Evolutionary conservation across 2,113 vertebrate species (phyloP), one percentile per base, ranked within the genome.

Genomic region (Anoura caudifer): DNA sequence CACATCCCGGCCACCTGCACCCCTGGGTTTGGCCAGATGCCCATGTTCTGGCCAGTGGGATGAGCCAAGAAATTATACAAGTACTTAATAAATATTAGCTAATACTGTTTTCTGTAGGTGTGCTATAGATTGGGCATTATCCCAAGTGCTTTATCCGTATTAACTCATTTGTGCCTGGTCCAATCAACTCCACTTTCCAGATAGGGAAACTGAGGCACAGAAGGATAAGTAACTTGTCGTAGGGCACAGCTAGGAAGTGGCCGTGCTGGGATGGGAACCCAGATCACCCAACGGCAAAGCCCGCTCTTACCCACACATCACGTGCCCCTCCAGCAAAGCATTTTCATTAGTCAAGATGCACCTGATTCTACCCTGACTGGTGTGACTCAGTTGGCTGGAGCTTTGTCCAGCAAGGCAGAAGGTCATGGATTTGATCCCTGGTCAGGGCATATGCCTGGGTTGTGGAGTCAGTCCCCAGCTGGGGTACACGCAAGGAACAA

Each of bases 31-130:
- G 63, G 84, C 43, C 84, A 86, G 14, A 31, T 31, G 38, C 69
- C 82, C 79, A 86, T 8, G 54, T 45, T 81, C 90, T 47, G 24
- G 36, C 81, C 61, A 50, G 15, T 41, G 47, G 43, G 59, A 65
- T 5, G 2, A 56, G 50, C 89, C 90, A 61, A 38, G 50, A 72
- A 95, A 47, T 91, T 82, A 91, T 11, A 67, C 52, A 93, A 90
- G 31, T 16, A 7, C 54, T 77, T 26, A 38, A 52, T 56, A 95
- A 95, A 94, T 72, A 94, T 77, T 95, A 90, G 76, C 85, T 56
- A 54, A 43, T 59, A n/a, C 13, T 38, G 12, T 90, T 56, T 76
- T 65, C 38, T 56, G 33, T 54, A 19, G n/a, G 20, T 26, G 38
- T 0, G 26, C 16, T 50, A 61, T 17, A 84, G 75, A 65, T 17